Evolutionary conservation across 2,888 invertebrate genomes (phyloP).

Genomic region (Cataglyphis cursor): DNA sequence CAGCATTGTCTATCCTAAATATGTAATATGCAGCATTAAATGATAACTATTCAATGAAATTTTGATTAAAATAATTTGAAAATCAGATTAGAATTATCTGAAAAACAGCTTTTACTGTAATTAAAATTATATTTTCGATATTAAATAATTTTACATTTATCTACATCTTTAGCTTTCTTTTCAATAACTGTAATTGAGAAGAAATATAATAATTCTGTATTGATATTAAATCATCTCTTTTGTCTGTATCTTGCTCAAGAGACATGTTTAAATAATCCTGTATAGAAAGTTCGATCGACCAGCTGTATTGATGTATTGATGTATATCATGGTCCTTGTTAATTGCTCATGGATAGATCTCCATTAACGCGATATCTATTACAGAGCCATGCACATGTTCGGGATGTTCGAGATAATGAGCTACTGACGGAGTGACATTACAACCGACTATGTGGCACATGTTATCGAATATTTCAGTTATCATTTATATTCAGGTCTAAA

Average conservation of each 20-base stretch:
- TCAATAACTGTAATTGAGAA: neutral
- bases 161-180: neutral
- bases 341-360: constrained; percentile 40
- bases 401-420: constrained; percentile 47
- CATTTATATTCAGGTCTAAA: constrained; percentile 32
- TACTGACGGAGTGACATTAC: constrained; percentile 35
- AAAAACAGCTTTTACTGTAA: neutral
- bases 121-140: neutral
- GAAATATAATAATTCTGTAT: neutral
- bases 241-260: neutral
- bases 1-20: constrained; percentile 18
- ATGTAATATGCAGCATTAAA: neutral
- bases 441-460: constrained; percentile 1
- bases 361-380: constrained; percentile 33
- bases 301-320: constrained; percentile 13
- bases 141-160: constrained; percentile 21
- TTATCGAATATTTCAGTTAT: constrained; percentile 36
- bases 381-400: constrained; percentile 37
- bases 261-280: neutral
- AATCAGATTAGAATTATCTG: neutral
- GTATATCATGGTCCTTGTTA: constrained; percentile 17
- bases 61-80: neutral
- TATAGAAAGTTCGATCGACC: neutral
- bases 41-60: constrained; percentile 2
- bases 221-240: no score